phyloP scores from a whole-genome alignment of 2,888 invertebrate genomes.

The Nematopogon swammerdamellus region DNA sequence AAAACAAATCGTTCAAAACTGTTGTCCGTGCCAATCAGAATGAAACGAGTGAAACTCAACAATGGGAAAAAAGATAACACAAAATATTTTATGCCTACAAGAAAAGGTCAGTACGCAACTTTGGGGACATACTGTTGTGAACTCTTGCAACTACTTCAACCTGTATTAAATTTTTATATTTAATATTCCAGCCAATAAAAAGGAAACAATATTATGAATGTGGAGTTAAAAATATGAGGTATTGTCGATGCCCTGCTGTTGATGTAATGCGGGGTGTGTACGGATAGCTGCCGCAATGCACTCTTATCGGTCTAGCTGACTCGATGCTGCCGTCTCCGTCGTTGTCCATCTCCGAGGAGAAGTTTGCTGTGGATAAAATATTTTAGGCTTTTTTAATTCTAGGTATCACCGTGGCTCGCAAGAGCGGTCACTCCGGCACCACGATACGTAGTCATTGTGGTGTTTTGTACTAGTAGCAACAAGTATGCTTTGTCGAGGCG shows the following conservation, averaged over 20 bases:
- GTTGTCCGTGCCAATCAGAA: too few relatives aligned
- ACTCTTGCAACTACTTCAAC: conserved; percentile 34
- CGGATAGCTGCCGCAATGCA: neutral
- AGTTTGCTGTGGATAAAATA: conserved; percentile 13
- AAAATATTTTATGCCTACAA: conserved; percentile 19
- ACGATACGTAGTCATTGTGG: conserved; percentile 22
- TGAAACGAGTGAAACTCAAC: too few relatives aligned
- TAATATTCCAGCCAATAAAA: conserved; percentile 44
- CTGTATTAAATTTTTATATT: conserved; percentile 52
- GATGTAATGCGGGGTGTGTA: neutral
- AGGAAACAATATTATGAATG: neutral
- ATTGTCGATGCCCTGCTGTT: neutral
- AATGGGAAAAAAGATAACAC: too few relatives aligned
- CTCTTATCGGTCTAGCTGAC: neutral
- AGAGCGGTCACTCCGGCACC: conserved; percentile 30
- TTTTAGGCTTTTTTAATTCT: conserved; percentile 54
- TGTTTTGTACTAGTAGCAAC: conserved; percentile 16
- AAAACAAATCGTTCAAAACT: too few relatives aligned
- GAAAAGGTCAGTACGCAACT: conserved; percentile 47
- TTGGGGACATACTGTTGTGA: conserved; percentile 39
- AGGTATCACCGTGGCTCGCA: conserved; percentile 41
- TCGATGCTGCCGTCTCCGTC: too few relatives aligned
- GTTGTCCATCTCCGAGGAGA: neutral
- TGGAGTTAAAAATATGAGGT: neutral
- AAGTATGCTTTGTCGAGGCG: conserved; percentile 32